phyloP scores from a whole-genome alignment of 2,797 vertebrate genomes.

The Chloroceryle amazona region DNA sequence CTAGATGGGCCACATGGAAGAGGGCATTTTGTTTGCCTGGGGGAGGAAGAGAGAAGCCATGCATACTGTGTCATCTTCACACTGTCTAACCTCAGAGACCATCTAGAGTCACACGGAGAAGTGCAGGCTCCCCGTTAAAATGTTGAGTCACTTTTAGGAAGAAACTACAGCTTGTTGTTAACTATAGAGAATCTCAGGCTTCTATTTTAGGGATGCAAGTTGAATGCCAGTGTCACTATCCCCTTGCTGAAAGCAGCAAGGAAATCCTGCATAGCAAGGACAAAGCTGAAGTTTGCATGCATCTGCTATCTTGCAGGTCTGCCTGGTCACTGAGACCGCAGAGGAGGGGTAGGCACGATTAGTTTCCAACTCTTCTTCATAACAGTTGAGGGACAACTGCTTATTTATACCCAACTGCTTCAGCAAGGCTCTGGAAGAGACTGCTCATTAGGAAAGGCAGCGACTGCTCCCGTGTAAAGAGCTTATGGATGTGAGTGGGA shows the following conservation, averaged over 20 bases:
- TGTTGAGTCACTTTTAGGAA: background rate
- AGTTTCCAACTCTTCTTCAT: background rate
- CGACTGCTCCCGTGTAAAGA: background rate
- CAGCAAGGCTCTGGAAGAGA: background rate
- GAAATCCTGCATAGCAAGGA: background rate
- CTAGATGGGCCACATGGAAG: background rate
- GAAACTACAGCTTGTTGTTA: background rate
- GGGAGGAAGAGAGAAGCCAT: background rate
- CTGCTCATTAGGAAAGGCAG: background rate
- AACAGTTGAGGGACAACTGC: background rate
- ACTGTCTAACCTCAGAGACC: background rate
- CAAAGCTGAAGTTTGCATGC: background rate
- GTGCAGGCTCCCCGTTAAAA: background rate
- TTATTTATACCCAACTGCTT: background rate
- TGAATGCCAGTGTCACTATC: background rate
- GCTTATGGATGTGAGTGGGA: background rate
- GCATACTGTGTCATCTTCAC: rapidly evolving
- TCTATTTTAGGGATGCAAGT: background rate
- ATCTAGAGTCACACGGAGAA: background rate
- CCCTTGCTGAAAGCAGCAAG: background rate
- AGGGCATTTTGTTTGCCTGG: background rate
- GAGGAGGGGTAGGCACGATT: background rate
- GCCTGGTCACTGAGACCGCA: rapidly evolving
- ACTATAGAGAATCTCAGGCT: background rate
- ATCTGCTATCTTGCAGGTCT: background rate